Evolutionary conservation across 1,140 invertebrate species (phyloP).

Genomic region (Conopomorpha cramerella): DNA sequence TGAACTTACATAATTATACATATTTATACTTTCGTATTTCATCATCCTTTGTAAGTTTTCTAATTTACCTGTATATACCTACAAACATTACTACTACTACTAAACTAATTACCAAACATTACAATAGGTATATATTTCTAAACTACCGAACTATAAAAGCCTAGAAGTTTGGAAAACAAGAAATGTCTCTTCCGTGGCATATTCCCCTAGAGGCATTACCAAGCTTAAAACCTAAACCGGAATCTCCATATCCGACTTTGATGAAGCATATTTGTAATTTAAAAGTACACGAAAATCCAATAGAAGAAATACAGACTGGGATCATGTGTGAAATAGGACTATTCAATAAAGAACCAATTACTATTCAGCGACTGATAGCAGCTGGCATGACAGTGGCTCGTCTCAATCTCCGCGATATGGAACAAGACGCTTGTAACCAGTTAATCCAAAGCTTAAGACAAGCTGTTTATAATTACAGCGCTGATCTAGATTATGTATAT

Average conservation of each 20-base stretch:
- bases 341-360: constrained; percentile 29
- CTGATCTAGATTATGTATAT: constrained; percentile 46
- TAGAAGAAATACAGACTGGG: constrained; percentile 44
- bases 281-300: constrained; percentile 35
- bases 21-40: too few relatives aligned
- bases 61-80: too few relatives aligned
- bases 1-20: too few relatives aligned
- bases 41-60: too few relatives aligned
- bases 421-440: constrained; percentile 43
- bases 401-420: constrained; percentile 37
- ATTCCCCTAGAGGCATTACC: constrained; percentile 35
- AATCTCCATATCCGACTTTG: constrained; percentile 16
- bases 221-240: constrained; percentile 15
- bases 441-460: constrained; percentile 46
- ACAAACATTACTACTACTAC: too few relatives aligned
- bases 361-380: constrained; percentile 42
- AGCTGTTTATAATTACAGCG: constrained; percentile 50
- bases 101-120: too few relatives aligned
- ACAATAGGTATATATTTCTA: too few relatives aligned
- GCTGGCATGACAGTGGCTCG: constrained; percentile 47
- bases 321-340: constrained; percentile 49
- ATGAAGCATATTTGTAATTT: constrained; percentile 40
- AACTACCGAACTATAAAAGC: too few relatives aligned
- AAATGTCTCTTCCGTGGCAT: constrained; percentile 50
- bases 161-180: too few relatives aligned